Evolutionary conservation across 2,888 invertebrate species (phyloP).

Genomic region (Gymnocheta viridis): DNA sequence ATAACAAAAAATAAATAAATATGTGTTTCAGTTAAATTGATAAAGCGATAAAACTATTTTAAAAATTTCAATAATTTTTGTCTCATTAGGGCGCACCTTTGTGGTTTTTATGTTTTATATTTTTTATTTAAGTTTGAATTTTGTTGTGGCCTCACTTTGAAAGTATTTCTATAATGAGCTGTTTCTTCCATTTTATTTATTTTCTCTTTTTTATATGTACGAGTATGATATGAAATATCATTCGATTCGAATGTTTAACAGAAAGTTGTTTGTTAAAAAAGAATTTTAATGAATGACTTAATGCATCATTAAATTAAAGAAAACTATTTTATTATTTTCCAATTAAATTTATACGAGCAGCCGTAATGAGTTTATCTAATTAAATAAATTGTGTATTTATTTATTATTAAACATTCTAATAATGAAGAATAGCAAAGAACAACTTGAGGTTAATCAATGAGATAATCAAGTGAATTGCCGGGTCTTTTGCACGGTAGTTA

Average conservation of each 20-base stretch:
- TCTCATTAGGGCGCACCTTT: conserved; percentile 81
- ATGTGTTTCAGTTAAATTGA: conserved; percentile 66
- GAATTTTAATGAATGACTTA: conserved; percentile 66
- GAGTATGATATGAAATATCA: not conserved
- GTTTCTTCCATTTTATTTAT: conserved; percentile 23
- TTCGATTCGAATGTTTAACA: conserved; percentile 11
- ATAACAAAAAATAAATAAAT: conserved; percentile 15
- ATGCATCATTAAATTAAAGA: conserved; percentile 5
- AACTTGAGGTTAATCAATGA: not conserved
- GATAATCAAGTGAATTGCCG: not conserved
- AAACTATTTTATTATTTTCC: conserved; percentile 25
- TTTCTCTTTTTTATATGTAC: conserved; percentile 3
- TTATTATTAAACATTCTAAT: not conserved
- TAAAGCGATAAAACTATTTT: conserved; percentile 74
- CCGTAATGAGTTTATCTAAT: not conserved
- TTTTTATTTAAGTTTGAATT: conserved; percentile 6
- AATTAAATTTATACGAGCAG: not conserved
- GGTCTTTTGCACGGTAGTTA: no score
- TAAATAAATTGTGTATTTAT: not conserved
- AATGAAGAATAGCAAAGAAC: not conserved
- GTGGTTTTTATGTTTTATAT: conserved; percentile 31
- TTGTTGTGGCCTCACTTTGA: conserved; percentile 39
- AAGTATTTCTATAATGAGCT: conserved; percentile 61
- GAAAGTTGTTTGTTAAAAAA: conserved; percentile 37
- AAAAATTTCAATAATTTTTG: conserved; percentile 82